Evolutionary conservation across 2,888 invertebrate genomes (phyloP).

Genomic region (Caenorhabditis sp.): DNA sequence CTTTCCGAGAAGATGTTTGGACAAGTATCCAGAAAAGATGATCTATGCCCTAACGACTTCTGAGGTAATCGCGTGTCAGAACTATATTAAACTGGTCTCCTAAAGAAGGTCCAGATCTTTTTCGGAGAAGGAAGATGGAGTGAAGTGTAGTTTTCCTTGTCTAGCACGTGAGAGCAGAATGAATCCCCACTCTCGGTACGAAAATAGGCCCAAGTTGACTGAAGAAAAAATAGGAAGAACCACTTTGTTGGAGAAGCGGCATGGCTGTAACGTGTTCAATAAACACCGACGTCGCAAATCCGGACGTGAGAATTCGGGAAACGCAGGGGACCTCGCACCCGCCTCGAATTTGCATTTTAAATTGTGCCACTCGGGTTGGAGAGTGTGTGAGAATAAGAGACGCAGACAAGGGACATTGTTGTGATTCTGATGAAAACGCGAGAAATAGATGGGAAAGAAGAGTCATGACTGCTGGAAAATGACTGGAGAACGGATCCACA

Average conservation of each 20-base stretch:
- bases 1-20: constrained; percentile 6
- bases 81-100: constrained; percentile 35
- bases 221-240: constrained; percentile 35
- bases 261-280: constrained; percentile 51
- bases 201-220: constrained; percentile 46
- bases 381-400: constrained; percentile 28
- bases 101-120: constrained; percentile 10
- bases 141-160: constrained; percentile 17
- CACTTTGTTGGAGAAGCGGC: constrained; percentile 21
- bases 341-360: constrained; percentile 61
- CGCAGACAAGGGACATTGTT: constrained; percentile 41
- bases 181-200: constrained; percentile 15
- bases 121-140: background rate
- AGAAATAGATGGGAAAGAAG: constrained; percentile 29
- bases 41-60: constrained; percentile 11
- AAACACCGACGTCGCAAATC: constrained; percentile 56
- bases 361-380: constrained; percentile 42
- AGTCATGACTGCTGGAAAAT: constrained; percentile 31
- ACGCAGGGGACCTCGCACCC: constrained; percentile 21
- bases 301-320: constrained; percentile 60
- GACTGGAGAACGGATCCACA: constrained; percentile 8
- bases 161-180: constrained; percentile 31
- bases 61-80: constrained; percentile 31
- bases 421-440: constrained; percentile 50
- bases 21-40: background rate